Base-by-base conservation (phyloP, 1,140 invertebrate genomes). In the Drosophila nebulosa region DNA sequence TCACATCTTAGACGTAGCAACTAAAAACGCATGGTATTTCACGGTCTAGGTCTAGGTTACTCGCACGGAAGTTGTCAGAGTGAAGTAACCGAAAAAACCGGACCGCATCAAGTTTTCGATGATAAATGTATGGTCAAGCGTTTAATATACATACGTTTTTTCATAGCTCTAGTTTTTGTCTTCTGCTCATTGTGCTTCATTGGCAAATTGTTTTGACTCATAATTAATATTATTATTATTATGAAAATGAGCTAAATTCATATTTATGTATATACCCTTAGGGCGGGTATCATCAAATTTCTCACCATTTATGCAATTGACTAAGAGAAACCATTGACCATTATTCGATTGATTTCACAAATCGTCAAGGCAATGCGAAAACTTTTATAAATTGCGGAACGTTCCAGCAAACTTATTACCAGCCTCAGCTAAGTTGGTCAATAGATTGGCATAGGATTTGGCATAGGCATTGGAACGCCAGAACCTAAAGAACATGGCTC, bases 21-120 rank as follows among this genome's bases (percentile, higher is more conserved):
- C 71, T 10, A 46, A 72, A 72, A 66, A 46, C 56, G 46, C 51
- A 7, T 39, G 64, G 56, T 18, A 74, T 61, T 71, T 85, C 80
- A 77, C 69, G 80, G 78, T 75, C 83, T 88, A 75, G 83, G 81
- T 84, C 79, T 79, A 85, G 72, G 63, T 61, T 66, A 70, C 42
- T 74, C 74, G 39, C 39, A 46, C 39, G 81, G 81, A 86, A 86
- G 81, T 86, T 12, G 59, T 64, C 64, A 21, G 18, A 46, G 21
- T 14, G 30, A 58, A 52, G 63, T 55, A 73, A 32, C 58, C 51
- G 60, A 64, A 21, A 46, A 46, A 46, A 46, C 39, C 39, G 16
- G 39, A 85, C 68, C 80, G 74, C 61, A 81, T 78, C 78, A 79
- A 86, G 63, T 57, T 59, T 74, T 88, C 62, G 81, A 78, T 85